Evolutionary conservation across 30 jellyfish, hydroid and myxozoan species (phyloP).

Genomic region (Cassiopea andromeda): DNA sequence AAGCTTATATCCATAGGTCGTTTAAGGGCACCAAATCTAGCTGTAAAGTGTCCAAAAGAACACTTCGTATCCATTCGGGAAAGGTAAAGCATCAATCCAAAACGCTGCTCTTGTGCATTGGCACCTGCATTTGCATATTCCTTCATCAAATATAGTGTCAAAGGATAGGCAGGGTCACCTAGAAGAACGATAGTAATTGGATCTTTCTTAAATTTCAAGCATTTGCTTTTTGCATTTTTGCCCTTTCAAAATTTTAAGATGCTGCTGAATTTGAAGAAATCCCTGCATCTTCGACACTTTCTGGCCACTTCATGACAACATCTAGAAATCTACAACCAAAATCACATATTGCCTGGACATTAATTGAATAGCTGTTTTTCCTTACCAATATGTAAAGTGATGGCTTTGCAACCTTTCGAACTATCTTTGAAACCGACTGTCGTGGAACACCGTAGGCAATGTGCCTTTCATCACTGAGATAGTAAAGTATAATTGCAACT

Average conservation of each 20-base stretch:
- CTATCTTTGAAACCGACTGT: not conserved
- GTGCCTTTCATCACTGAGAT: not conserved
- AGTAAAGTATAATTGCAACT: not conserved
- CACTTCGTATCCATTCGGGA: constrained; percentile 68
- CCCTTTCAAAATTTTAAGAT: not conserved
- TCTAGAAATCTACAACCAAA: not conserved
- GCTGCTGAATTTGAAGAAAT: not conserved
- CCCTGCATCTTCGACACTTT: constrained; percentile 50
- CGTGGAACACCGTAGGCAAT: not conserved
- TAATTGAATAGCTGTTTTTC: constrained; percentile 12
- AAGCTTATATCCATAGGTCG: constrained; percentile 60
- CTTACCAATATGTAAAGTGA: not conserved
- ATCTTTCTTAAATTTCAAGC: not conserved
- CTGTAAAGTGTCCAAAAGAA: constrained; percentile 70
- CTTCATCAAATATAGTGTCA: constrained; percentile 8
- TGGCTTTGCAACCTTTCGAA: not conserved
- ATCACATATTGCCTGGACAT: constrained; percentile 50
- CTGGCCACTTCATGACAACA: constrained; percentile 51
- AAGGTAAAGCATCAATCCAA: constrained; percentile 48
- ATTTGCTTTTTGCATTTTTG: not conserved
- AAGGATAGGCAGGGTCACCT: constrained; percentile 36
- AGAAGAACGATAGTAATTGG: constrained; percentile 15
- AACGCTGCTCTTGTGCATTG: constrained; percentile 32
- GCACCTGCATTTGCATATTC: constrained; percentile 28
- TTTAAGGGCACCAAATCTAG: constrained; percentile 53